Percentiles rank a stretch among this genome's conserved stretches.
Evolutionary conservation across 1,140 invertebrate species (phyloP).

Genomic region (Drosophila pseudoobscura): DNA sequence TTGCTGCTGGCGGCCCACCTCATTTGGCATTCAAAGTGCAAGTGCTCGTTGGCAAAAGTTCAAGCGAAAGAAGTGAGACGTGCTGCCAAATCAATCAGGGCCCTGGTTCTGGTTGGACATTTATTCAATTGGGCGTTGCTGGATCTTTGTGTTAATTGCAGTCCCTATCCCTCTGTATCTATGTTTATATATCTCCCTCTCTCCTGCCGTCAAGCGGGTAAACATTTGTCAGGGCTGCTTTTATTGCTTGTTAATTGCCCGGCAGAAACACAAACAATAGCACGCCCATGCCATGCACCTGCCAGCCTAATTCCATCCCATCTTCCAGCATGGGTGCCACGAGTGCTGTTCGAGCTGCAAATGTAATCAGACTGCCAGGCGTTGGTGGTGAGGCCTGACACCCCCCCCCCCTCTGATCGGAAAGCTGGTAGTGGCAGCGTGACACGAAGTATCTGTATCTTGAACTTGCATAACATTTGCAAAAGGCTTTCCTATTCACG

Average conservation of each 20-base stretch:
- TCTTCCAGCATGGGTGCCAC: background rate
- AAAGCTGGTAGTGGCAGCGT: conserved; percentile 21
- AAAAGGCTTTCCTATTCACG: conserved; percentile 20
- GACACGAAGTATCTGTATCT: conserved; percentile 15
- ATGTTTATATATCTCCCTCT: background rate
- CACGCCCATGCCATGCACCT: conserved; percentile 60
- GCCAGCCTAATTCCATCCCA: conserved; percentile 16
- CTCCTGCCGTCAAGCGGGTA: conserved; percentile 42
- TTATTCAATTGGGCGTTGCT: conserved; percentile 65
- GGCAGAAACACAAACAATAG: conserved; percentile 67
- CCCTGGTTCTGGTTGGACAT: conserved; percentile 22
- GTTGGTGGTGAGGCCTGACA: conserved; percentile 45
- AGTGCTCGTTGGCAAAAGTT: conserved; percentile 69
- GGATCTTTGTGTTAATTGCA: conserved; percentile 71
- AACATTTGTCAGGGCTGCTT: conserved; percentile 65
- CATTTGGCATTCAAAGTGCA: conserved; percentile 70
- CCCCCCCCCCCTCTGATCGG: conserved; percentile 17
- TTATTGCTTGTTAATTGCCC: conserved; percentile 81
- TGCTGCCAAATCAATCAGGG: conserved; percentile 54
- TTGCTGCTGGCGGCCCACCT: conserved; percentile 48
- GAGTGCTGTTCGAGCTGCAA: conserved; percentile 39
- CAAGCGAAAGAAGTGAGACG: conserved; percentile 48
- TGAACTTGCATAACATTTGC: too few relatives aligned
- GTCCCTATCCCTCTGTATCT: background rate
- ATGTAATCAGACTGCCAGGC: conserved; percentile 57